Percentiles rank a stretch among this genome's conserved stretches.
Conservation (phyloP, 2,888 invertebrate genomes). For the Phyllotreta cruciferae region DNA sequence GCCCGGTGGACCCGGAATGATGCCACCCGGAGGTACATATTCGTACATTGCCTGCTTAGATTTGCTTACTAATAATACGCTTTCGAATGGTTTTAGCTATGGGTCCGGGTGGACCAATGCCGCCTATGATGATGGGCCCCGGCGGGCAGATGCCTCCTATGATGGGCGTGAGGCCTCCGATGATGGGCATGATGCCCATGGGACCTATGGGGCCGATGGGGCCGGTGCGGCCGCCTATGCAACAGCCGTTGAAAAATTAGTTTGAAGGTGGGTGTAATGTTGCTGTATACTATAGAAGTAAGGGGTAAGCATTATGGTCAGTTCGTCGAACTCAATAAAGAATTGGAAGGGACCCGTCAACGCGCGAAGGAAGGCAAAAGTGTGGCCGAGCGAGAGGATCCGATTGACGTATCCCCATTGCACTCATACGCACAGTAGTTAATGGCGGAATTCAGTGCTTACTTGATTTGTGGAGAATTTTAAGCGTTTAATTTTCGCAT, state of each 20-base stretch:
- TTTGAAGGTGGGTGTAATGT: too few relatives aligned
- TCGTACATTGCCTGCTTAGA: background rate
- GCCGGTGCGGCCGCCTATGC: slow-evolving; percentile 73
- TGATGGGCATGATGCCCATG: slow-evolving; percentile 79
- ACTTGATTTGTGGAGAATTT: too few relatives aligned
- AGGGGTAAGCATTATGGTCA: too few relatives aligned
- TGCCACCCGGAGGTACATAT: slow-evolving; percentile 64
- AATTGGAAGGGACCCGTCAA: too few relatives aligned
- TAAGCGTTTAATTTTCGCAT: too few relatives aligned
- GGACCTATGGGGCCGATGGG: slow-evolving; percentile 76
- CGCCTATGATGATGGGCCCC: slow-evolving; percentile 72
- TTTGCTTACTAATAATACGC: background rate
- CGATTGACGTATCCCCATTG: too few relatives aligned
- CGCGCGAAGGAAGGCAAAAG: too few relatives aligned
- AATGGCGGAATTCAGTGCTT: too few relatives aligned
- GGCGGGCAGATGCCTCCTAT: slow-evolving; percentile 78
- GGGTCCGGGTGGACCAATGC: slow-evolving; percentile 62
- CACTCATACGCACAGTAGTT: too few relatives aligned
- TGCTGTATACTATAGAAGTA: too few relatives aligned
- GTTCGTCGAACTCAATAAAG: too few relatives aligned
- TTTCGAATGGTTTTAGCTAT: slow-evolving; percentile 51
- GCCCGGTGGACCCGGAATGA: slow-evolving; percentile 66
- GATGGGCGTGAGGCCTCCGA: slow-evolving; percentile 83
- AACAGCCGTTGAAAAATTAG: slow-evolving; percentile 68
- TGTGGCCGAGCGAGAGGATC: too few relatives aligned